Evolutionary conservation across 2,113 vertebrate genomes (phyloP).

Genomic region (Dipodomys ordii): DNA sequence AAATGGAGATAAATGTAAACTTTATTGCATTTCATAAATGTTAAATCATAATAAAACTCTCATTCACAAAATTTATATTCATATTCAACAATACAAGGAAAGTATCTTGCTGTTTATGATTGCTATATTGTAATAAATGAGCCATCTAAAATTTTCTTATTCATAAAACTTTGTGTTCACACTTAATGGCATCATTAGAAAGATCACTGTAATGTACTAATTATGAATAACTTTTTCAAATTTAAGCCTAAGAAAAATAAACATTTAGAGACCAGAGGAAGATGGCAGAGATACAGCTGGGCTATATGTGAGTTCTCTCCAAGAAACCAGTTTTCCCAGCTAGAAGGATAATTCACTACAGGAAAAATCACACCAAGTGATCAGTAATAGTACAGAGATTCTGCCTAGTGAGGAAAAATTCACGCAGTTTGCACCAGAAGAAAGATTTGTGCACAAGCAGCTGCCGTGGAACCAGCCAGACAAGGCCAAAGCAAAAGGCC

Average conservation of each 20-base stretch:
- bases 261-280: too few species aligned
- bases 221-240: constrained; percentile 41
- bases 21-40: constrained; percentile 53
- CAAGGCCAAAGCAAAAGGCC: too few species aligned
- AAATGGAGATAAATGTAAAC: constrained; percentile 51
- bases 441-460: too few species aligned
- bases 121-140: constrained; percentile 55
- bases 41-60: constrained; percentile 48
- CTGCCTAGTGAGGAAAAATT: too few species aligned
- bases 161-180: constrained; percentile 45
- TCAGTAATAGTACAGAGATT: too few species aligned
- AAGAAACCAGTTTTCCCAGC: too few species aligned
- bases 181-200: constrained; percentile 57
- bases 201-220: constrained; percentile 46
- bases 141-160: constrained; percentile 52
- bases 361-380: too few species aligned
- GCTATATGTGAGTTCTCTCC: too few species aligned
- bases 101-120: constrained; percentile 29
- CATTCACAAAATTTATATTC: constrained; percentile 45
- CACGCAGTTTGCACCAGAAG: too few species aligned
- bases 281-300: too few species aligned
- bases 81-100: constrained; percentile 48
- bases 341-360: too few species aligned
- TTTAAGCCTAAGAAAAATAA: background rate
- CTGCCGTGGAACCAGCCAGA: too few species aligned